These are phyloP conservation scores for Pocillopora meandrina DNA, from an alignment of 92 coral and sea anemone genomes.

Conservation along the genomic window DNA sequence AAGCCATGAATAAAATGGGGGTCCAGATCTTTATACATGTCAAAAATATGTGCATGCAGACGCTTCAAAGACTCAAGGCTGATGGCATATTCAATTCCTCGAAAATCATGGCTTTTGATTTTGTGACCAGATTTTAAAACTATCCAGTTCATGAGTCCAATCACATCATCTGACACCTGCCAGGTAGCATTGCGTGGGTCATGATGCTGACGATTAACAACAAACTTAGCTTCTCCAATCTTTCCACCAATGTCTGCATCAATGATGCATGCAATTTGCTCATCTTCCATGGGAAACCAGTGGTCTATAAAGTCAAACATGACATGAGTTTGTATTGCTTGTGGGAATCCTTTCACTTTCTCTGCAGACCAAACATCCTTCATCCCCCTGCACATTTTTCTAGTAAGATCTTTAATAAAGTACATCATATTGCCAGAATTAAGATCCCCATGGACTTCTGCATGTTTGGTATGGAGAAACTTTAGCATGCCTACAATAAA, in stretches of 20 bases:
- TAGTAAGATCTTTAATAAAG: not conserved
- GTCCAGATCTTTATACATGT: not conserved
- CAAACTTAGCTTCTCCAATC: constrained; percentile 36
- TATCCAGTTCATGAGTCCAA: constrained; percentile 17
- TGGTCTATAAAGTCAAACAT: not conserved
- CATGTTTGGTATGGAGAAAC: not conserved
- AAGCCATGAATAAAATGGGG: not conserved
- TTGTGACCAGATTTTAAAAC: not conserved
- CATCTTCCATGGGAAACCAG: constrained; percentile 4
- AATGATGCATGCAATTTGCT: constrained; percentile 13
- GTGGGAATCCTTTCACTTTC: not conserved
- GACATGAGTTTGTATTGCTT: constrained; percentile 20
- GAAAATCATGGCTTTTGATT: not conserved
- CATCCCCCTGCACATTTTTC: not conserved
- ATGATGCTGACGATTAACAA: constrained; percentile 32
- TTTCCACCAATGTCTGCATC: constrained; percentile 39
- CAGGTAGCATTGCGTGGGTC: constrained; percentile 40
- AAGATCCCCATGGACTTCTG: constrained; percentile 15
- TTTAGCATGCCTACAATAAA: constrained; percentile 12
- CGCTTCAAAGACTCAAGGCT: not conserved
- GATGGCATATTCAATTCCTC: constrained; percentile 6
- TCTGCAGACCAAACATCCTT: not conserved
- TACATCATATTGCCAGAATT: constrained; percentile 33
- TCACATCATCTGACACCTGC: constrained; percentile 38
- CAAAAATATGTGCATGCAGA: not conserved